Conservation (phyloP, 2,113 vertebrate genomes). For the Dasyurus viverrinus region DNA sequence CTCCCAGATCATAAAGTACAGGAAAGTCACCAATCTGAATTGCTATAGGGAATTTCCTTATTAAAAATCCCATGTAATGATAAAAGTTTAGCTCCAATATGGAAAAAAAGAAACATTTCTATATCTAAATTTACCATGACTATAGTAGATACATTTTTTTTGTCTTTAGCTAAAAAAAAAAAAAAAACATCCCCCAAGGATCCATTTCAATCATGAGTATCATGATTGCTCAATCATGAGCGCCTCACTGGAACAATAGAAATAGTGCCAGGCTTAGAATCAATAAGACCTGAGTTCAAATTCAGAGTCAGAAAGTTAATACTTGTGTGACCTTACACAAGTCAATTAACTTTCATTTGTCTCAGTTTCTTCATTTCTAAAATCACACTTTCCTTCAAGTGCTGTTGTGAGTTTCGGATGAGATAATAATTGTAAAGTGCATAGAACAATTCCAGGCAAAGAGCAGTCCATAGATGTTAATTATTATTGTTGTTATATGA, state of each 20-base stretch:
- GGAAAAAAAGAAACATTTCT: background rate
- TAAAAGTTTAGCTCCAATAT: background rate
- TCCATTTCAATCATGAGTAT: background rate
- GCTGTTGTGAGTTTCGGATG: background rate
- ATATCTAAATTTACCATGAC: conserved; percentile 24
- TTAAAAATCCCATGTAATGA: background rate
- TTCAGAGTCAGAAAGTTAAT: background rate
- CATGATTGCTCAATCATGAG: too few relatives aligned
- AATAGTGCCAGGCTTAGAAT: background rate
- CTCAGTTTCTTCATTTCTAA: background rate
- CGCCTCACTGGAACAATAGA: background rate
- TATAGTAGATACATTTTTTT: background rate
- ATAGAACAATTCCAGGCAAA: background rate
- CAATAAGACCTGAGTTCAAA: background rate
- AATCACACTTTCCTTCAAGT: background rate
- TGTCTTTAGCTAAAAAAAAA: conserved; percentile 15
- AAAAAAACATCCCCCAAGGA: conserved; percentile 3
- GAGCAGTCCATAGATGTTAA: too few relatives aligned
- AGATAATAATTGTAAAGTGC: background rate
- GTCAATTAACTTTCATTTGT: background rate
- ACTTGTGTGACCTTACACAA: background rate
- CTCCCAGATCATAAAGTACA: background rate
- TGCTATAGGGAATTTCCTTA: background rate
- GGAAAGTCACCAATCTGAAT: background rate
- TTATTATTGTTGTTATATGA: background rate